A percentile compares a stretch with the other conserved stretches of the same genome.
Evolutionary conservation across 2,797 vertebrate genomes (phyloP).

Genomic region (Rhodeus uyekii): DNA sequence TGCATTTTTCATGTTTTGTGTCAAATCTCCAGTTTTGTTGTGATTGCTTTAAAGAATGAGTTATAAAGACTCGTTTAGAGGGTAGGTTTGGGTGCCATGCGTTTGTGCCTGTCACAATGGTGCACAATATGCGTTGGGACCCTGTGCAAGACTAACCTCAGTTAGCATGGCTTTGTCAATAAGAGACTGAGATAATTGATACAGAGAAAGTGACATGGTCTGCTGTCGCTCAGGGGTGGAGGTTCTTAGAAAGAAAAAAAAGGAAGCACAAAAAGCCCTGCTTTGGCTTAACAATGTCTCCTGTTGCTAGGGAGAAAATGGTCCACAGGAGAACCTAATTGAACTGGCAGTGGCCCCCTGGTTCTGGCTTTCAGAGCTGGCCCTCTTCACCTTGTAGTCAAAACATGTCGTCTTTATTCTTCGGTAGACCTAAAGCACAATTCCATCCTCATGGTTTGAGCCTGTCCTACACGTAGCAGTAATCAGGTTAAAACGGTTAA

Average conservation of each 20-base stretch:
- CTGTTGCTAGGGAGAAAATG: conserved; percentile 58
- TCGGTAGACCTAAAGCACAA: conserved; percentile 40
- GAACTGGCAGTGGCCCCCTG: conserved; percentile 47
- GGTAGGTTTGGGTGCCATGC: conserved; percentile 61
- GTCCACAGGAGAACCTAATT: conserved; percentile 61
- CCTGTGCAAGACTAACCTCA: conserved; percentile 56
- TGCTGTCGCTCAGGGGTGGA: conserved; percentile 63
- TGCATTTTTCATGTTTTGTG: conserved; percentile 63
- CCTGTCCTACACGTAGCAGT: conserved; percentile 11
- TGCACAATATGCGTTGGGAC: conserved; percentile 56
- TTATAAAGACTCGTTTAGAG: conserved; percentile 57
- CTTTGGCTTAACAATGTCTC: conserved; percentile 60
- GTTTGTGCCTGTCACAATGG: conserved; percentile 58
- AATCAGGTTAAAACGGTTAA: conserved; percentile 42
- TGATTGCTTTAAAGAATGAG: conserved; percentile 58
- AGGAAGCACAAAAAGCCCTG: conserved; percentile 54
- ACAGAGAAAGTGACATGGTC: conserved; percentile 65
- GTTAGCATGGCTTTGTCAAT: conserved; percentile 67
- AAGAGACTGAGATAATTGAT: conserved; percentile 74
- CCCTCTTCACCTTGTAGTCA: conserved; percentile 55
- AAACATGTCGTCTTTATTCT: conserved; percentile 58
- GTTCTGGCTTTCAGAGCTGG: conserved; percentile 59
- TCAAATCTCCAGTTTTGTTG: conserved; percentile 61
- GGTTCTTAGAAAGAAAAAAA: conserved; percentile 52
- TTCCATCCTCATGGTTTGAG: conserved; percentile 44